phyloP scores from a whole-genome alignment of 2,888 invertebrate genomes.

The Fissipunctia ypsillon region DNA sequence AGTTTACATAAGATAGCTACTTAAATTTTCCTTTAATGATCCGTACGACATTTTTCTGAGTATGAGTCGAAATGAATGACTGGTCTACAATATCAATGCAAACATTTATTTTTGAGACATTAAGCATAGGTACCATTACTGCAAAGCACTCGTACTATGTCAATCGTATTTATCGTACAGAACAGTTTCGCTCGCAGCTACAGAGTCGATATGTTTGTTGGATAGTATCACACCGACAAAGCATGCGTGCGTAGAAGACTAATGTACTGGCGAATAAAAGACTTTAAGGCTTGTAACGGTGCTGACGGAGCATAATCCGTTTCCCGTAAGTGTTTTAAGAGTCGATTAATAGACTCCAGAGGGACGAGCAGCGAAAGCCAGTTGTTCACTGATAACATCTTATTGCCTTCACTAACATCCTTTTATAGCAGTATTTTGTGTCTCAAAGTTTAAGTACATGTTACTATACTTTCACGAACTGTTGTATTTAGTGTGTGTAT shows the following conservation, averaged over 20 bases:
- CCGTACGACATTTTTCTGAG: no score
- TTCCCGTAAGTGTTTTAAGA: slow-evolving; percentile 8
- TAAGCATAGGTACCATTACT: no score
- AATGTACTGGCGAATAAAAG: slow-evolving; percentile 2
- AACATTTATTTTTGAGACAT: no score
- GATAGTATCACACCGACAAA: neutral
- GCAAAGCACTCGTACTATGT: neutral
- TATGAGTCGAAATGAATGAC: no score
- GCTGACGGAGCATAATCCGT: neutral
- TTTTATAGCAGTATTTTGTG: slow-evolving; percentile 15
- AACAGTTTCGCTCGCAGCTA: neutral
- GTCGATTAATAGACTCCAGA: slow-evolving; percentile 43
- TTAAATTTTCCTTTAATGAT: no score
- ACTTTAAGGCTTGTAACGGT: slow-evolving; percentile 5
- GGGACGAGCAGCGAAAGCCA: slow-evolving; percentile 22
- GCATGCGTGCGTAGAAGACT: neutral
- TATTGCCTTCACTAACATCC: slow-evolving; percentile 20
- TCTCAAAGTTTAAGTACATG: slow-evolving; percentile 7
- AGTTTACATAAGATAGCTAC: no score
- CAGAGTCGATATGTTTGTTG: neutral
- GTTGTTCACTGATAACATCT: slow-evolving; percentile 37
- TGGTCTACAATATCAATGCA: no score
- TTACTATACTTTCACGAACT: neutral
- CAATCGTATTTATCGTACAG: neutral
- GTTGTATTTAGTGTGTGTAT: neutral